These are phyloP conservation scores for Sarcoramphus papa DNA, from an alignment of 2,797 vertebrate genomes.

Conservation along the genomic window DNA sequence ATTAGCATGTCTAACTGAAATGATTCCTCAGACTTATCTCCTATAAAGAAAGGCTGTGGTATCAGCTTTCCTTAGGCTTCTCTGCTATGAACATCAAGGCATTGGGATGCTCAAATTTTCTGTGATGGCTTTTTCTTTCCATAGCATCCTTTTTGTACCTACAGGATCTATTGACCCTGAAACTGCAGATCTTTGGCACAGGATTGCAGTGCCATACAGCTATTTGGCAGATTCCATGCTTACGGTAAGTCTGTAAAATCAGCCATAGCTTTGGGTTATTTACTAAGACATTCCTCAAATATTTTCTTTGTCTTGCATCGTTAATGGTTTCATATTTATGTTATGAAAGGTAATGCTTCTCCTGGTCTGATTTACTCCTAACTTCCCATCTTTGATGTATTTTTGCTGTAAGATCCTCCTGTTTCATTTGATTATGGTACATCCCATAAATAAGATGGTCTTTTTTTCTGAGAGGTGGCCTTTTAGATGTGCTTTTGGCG, in stretches of 20 bases:
- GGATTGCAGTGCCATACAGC: neutral
- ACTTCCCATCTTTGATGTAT: neutral
- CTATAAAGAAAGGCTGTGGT: neutral
- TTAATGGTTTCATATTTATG: neutral
- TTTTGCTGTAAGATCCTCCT: neutral
- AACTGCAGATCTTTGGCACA: neutral
- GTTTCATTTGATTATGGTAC: neutral
- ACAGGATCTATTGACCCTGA: neutral
- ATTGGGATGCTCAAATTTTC: neutral
- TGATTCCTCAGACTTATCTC: neutral
- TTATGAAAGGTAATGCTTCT: neutral
- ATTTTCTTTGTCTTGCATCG: neutral
- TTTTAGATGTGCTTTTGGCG: neutral
- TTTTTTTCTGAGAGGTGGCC: fast-evolving
- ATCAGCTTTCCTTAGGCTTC: neutral
- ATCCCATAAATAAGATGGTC: neutral
- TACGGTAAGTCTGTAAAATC: neutral
- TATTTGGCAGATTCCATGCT: neutral
- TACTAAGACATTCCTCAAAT: neutral
- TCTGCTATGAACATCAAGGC: neutral
- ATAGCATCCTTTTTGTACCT: neutral
- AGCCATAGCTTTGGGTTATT: neutral
- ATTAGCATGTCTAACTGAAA: neutral
- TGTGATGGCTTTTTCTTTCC: neutral
- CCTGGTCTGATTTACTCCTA: neutral